These are phyloP conservation scores for Ptilodon capucinus DNA, from an alignment of 2,888 invertebrate genomes.

Conservation along the genomic window DNA sequence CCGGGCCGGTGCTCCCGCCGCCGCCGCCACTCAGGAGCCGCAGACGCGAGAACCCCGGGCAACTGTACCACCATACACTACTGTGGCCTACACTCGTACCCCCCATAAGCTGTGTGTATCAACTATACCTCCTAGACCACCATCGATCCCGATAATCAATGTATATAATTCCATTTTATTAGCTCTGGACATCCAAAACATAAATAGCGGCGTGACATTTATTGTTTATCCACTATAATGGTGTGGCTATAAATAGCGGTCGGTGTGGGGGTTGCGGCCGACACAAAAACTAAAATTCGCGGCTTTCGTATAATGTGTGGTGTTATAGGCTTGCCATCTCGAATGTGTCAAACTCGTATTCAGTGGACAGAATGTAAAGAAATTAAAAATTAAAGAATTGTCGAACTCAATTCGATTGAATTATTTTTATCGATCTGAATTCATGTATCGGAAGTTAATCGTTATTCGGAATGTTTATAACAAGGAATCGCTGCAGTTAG, in stretches of 20 bases:
- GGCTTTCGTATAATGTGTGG: conserved; percentile 40
- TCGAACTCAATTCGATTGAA: too few relatives aligned
- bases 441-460: neutral
- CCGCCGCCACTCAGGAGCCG: conserved; percentile 95
- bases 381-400: too few relatives aligned
- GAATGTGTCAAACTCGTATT: too few relatives aligned
- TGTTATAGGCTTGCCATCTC: conserved; percentile 19
- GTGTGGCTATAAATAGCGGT: conserved; percentile 16
- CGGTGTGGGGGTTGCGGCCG: conserved; percentile 20
- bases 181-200: conserved; percentile 13
- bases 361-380: too few relatives aligned
- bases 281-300: conserved; percentile 32
- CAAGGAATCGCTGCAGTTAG: neutral
- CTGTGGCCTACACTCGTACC: conserved; percentile 70
- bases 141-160: neutral
- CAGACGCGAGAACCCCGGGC: conserved; percentile 98
- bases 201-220: conserved; percentile 17
- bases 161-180: conserved; percentile 19
- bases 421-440: too few relatives aligned
- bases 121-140: conserved; percentile 1
- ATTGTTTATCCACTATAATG: conserved; percentile 16
- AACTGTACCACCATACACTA: conserved; percentile 88
- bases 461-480: neutral
- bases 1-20: conserved; percentile 86
- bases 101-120: conserved; percentile 28